Base-by-base conservation (phyloP, 2,113 vertebrate genomes). In the Chloebia gouldiae region DNA sequence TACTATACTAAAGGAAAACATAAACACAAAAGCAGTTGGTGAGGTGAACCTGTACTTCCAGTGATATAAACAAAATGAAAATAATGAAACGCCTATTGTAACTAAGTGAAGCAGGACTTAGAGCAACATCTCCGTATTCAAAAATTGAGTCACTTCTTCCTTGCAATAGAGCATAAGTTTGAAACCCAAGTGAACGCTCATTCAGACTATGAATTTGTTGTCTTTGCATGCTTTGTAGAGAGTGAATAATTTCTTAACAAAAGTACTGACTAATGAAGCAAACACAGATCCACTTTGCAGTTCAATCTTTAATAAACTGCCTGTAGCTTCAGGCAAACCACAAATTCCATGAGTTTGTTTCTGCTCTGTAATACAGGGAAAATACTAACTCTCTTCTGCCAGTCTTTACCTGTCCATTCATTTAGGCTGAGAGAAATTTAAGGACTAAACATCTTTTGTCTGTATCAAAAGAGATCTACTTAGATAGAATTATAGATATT, bases 61-160 rank as follows among this genome's bases (percentile, higher is more conserved):
- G 44, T 33, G 68, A 94, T 16, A 71, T 5, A 91, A 96, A 96
- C 92, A 95, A 92, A 94, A 60, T 0, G 11, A 93, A 97, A 93
- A 97, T 93, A 97, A 81, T 90, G 79, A 42, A 95, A 90, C 7
- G 53, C 79, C 88, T 92, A 53, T 56, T 81, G 95, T 97, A 94
- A 94, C 93, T 73, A 96, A 91, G 92, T 19, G 88, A 93, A 90
- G n/a, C 37, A 88, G 72, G 49, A 84, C 60, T 54, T 69, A 80
- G 47, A 77, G 63, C 35, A 93, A 83, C 37, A 78, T 47, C 13
- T 77, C 47, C 31, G 33, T n/a, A 30, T 40, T 63, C n/a, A 92
- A 90, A 95, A 87, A 78, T 2, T 60, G 60, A 94, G 80, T 93
- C 69, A 89, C 53, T 95, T 91, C 53, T 88, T 94, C 92, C 57